Base-by-base conservation (phyloP, 1,140 invertebrate species). In the Halotydeus destructor region DNA sequence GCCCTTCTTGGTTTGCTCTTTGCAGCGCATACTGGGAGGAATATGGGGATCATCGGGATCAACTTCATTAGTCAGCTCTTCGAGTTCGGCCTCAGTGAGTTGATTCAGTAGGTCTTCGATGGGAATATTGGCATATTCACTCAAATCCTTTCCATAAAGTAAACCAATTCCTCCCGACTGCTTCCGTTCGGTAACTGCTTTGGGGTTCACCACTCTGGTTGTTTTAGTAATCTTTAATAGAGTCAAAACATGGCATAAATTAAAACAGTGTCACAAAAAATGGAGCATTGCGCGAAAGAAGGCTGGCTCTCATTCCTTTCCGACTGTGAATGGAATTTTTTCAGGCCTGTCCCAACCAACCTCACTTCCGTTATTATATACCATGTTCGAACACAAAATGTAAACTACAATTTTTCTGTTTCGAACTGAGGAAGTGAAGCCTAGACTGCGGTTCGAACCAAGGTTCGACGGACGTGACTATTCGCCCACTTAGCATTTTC, bases 31-130 rank as follows among this genome's bases (percentile, higher is more conserved):
- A 43, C 77, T 78, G 30, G 94, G 86, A 43, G 93, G 93, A 58
- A 98, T 70, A 60, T 94, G 76, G 51, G 78, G 78, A 64, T 99
- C 93, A 71, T 98, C 91, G 50, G 93, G 91, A 69, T 98, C 93
- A 46, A 97, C 88, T 72, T 98, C 91, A 65, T 85, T 88, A 52
- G 88, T 88, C 45, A 98, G 68, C 60, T 96, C 82, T 53, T 88
- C 88, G 37, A 99, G 75, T 67, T 99, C 93, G 60, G 96, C 91
- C 12, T 78, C 71, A 42, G 88, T 80, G 34, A 99, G 69, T 56
- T 94, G 84, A 28, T 79, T 69, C 49, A 99, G 65, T n/a, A 98
- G 65, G 52, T 86, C 81, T 59, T 99, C 93, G 43, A 99, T 79
- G 62, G 98, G 88, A 53, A 93, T 74, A 59, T 93, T 85, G 57